A percentile compares a stretch with the other conserved stretches of the same genome.
These are phyloP conservation scores for Carassius auratus DNA, from an alignment of 2,113 vertebrate species.

Conservation along the genomic window DNA sequence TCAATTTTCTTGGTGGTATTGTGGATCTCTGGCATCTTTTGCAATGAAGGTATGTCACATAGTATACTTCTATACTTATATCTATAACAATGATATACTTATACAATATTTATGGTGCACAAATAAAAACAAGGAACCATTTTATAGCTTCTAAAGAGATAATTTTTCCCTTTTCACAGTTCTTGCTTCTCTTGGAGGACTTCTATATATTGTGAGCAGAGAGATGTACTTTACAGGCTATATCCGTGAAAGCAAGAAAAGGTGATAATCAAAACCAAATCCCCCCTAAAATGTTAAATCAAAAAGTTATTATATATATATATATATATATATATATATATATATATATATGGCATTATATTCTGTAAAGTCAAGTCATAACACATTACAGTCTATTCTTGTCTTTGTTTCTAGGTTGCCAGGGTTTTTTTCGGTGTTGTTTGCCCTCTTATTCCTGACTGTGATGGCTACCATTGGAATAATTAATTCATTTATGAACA, in stretches of 20 bases:
- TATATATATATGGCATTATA: too few relatives aligned
- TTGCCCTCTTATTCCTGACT: neutral
- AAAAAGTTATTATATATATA: too few relatives aligned
- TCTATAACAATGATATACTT: constrained; percentile 31
- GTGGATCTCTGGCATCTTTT: constrained; percentile 78
- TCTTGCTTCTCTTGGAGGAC: constrained; percentile 36
- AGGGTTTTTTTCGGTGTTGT: constrained; percentile 39
- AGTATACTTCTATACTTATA: neutral
- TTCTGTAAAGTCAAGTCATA: too few relatives aligned
- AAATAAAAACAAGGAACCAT: neutral
- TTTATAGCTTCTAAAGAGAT: neutral
- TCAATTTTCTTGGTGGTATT: constrained; percentile 71
- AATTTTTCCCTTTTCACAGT: constrained; percentile 4
- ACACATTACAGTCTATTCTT: too few relatives aligned
- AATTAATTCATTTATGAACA: constrained; percentile 9
- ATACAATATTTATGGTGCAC: neutral
- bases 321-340: too few relatives aligned
- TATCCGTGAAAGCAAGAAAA: neutral
- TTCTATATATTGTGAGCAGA: constrained; percentile 30
- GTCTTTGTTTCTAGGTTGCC: constrained; percentile 30
- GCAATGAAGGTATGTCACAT: constrained; percentile 71
- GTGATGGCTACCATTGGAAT: constrained; percentile 25
- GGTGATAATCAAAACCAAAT: neutral
- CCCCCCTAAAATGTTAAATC: too few relatives aligned
- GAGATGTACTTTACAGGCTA: constrained; percentile 41